phyloP scores from a whole-genome alignment of 2,113 vertebrate genomes.

The Sterna hirundo region DNA sequence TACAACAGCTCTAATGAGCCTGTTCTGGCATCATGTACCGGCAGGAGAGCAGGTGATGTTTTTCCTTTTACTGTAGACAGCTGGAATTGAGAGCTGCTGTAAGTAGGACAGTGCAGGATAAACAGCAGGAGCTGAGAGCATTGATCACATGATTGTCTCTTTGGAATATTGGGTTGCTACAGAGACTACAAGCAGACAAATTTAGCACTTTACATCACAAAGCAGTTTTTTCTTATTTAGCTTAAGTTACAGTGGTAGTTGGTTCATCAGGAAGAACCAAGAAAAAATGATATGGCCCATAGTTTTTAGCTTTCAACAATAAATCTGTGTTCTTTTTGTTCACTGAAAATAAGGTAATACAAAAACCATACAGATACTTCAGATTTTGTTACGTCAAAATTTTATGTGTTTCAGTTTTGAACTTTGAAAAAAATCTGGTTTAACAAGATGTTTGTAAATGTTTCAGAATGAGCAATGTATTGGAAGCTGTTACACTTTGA shows the following conservation, averaged over 20 bases:
- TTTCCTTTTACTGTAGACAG: slow-evolving; percentile 67
- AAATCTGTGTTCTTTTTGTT: not conserved
- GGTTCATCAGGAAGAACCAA: not conserved
- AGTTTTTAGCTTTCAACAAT: not conserved
- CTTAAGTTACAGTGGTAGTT: slow-evolving; percentile 21
- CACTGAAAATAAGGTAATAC: not conserved
- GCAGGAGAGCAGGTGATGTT: slow-evolving; percentile 63
- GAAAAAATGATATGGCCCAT: not conserved
- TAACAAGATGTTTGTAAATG: slow-evolving; percentile 19
- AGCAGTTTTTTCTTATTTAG: slow-evolving; percentile 54
- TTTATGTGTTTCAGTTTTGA: not conserved
- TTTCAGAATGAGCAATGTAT: not conserved
- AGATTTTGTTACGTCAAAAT: not conserved
- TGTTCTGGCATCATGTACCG: slow-evolving; percentile 43
- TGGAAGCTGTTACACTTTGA: not conserved
- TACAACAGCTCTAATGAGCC: slow-evolving; percentile 29
- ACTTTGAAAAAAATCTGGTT: not conserved
- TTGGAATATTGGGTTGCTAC: slow-evolving; percentile 78
- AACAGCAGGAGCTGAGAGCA: slow-evolving; percentile 83
- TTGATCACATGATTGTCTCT: slow-evolving; percentile 76
- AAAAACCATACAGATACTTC: not conserved
- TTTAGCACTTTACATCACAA: slow-evolving; percentile 80
- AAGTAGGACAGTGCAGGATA: slow-evolving; percentile 86
- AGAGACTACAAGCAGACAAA: slow-evolving; percentile 78
- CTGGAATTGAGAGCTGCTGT: slow-evolving; percentile 77